Conservation (phyloP, 2,888 invertebrate species). For the Arge pagana region DNA sequence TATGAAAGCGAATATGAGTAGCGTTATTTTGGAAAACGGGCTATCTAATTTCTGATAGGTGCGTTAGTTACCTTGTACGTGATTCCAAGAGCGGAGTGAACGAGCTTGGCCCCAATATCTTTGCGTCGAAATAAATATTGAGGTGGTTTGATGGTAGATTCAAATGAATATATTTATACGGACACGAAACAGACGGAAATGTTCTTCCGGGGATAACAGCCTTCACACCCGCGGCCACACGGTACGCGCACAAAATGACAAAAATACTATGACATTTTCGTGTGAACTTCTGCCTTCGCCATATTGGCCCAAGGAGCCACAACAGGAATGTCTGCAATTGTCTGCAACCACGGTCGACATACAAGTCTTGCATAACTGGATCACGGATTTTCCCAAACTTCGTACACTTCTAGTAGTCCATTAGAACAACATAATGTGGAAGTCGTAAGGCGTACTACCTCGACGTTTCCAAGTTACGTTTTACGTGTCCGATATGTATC, state of each 20-base stretch:
- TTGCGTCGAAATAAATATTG: background rate
- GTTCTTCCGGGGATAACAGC: constrained; percentile 16
- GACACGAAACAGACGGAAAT: constrained; percentile 5
- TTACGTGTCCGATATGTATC: too few relatives aligned
- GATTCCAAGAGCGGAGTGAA: constrained; percentile 2
- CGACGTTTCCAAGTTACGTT: too few relatives aligned
- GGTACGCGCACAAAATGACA: constrained; percentile 21
- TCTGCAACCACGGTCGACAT: too few relatives aligned
- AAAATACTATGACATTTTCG: constrained; percentile 25
- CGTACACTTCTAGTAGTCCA: too few relatives aligned
- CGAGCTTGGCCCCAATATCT: constrained; percentile 16
- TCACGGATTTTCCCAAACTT: too few relatives aligned
- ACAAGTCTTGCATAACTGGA: too few relatives aligned
- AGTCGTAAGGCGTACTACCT: too few relatives aligned
- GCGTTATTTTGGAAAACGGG: too few relatives aligned
- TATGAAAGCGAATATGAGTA: background rate
- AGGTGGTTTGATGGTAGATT: background rate
- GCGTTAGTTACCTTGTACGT: constrained; percentile 3
- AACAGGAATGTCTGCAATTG: constrained; percentile 23
- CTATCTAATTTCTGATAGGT: too few relatives aligned
- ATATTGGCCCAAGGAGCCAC: constrained; percentile 26
- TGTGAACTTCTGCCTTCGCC: constrained; percentile 20
- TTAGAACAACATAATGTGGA: too few relatives aligned
- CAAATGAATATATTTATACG: background rate
- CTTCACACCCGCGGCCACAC: constrained; percentile 25